Evolutionary conservation across 2,797 vertebrate species (phyloP), one percentile per base, ranked within the genome.

Genomic region (Pelodytes ibericus): DNA sequence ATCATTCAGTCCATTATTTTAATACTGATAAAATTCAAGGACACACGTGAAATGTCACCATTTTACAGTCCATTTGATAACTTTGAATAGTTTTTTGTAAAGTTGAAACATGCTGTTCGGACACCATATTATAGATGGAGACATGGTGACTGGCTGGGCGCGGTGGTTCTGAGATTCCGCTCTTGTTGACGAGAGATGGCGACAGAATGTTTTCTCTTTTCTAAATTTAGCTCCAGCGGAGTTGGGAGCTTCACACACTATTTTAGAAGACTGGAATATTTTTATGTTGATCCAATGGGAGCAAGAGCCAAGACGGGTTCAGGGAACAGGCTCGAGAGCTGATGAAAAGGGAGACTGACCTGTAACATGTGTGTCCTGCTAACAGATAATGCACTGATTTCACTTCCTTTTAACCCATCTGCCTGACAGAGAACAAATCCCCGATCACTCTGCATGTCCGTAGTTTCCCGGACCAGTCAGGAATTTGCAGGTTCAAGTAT

Each of bases 301-400:
- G 47, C 36, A 59, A 44, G 18, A 62, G 41, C 44, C 74, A 71
- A 51, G n/a, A 51, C 56, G 39, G 68, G 64, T 56, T 79, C 71
- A 69, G 57, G 71, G 71, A 67, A 74, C 53, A 44, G 61, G 63
- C 72, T 62, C 56, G 71, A 18, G 58, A 68, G 69, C 64, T 73
- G 71, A 79, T 62, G 64, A 49, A 67, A 63, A 74, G 26, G 44
- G 41, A 58, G 30, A 31, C 56, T 66, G 75, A 77, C 61, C 69
- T 33, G 18, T 25, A 72, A 69, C 71, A 73, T 79, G 64, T 72
- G 76, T 62, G 76, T 78, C 76, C 77, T 74, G 77, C 64, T 79
- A 74, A 79, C 77, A 79, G 71, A 79, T 79, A 73, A 74, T 57
- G 61, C 53, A 62, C 56, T 79, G 77, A 79, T 79, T n/a, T 79